phyloP scores from a whole-genome alignment of 2,797 vertebrate species.

The Amniataba percoides region DNA sequence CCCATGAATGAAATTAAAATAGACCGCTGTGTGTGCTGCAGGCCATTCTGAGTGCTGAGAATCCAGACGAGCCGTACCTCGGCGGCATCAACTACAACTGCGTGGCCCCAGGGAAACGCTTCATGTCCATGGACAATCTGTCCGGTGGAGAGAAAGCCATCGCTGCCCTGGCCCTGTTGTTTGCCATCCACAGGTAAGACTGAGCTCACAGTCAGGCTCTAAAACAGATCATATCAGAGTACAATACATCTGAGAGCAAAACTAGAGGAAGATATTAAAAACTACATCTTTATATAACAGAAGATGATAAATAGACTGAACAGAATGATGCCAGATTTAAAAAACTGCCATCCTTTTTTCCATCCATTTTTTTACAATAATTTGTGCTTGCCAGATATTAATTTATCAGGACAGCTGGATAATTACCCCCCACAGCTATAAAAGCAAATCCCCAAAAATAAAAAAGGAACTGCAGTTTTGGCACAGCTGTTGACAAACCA shows the following conservation, averaged over 20 bases:
- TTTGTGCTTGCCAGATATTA: not conserved
- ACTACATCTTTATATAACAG: not conserved
- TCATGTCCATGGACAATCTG: conserved; percentile 97
- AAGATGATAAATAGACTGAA: conserved; percentile 1
- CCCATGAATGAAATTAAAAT: not conserved
- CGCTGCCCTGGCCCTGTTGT: conserved; percentile 93
- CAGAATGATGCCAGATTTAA: conserved; percentile 3
- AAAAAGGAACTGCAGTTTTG: not conserved
- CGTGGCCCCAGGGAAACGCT: conserved; percentile 94
- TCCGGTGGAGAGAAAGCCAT: conserved; percentile 96
- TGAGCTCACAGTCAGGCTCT: not conserved
- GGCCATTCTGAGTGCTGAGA: conserved; percentile 94
- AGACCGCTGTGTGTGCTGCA: conserved; percentile 58
- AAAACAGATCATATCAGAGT: not conserved
- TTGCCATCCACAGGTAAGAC: conserved; percentile 93
- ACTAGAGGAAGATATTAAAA: not conserved
- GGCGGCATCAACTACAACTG: conserved; percentile 95
- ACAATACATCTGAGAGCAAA: not conserved
- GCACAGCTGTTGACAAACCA: conserved; percentile 15
- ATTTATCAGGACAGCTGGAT: conserved; percentile 12
- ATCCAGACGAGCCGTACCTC: conserved; percentile 95
- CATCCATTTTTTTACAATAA: not conserved
- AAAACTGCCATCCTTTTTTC: not conserved
- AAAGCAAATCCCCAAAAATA: not conserved
- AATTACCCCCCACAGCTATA: not conserved